Percentiles rank a stretch among this genome's conserved stretches.
Evolutionary conservation across 2,797 vertebrate species (phyloP).

Genomic region (Centroberyx gerrardi): DNA sequence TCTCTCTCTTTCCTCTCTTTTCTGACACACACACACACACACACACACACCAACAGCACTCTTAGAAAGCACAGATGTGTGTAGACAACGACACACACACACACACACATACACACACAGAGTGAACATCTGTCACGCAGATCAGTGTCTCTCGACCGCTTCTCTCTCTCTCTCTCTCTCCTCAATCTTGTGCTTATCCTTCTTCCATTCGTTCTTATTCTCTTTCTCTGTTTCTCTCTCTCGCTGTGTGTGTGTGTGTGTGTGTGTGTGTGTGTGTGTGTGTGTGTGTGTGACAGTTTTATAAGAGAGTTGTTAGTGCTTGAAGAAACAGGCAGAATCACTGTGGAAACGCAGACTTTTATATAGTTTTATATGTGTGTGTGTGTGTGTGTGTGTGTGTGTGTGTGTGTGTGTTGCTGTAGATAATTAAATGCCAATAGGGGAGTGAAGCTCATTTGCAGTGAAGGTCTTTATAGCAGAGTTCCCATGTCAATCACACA

Average conservation of each 20-base stretch:
- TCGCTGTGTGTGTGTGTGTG: neutral
- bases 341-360: constrained; percentile 56
- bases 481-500: constrained; percentile 63
- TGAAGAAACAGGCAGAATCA: constrained; percentile 47
- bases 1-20: neutral
- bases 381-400: constrained; percentile 25
- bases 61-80: constrained; percentile 45
- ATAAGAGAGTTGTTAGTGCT: constrained; percentile 33
- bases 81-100: constrained; percentile 22
- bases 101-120: constrained; percentile 2
- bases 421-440: constrained; percentile 71
- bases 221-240: neutral
- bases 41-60: constrained; percentile 24
- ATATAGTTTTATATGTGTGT: constrained; percentile 27
- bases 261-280: neutral
- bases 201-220: too few relatives aligned
- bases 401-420: constrained; percentile 36
- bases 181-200: too few relatives aligned
- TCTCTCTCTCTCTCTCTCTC: neutral
- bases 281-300: constrained; percentile 41
- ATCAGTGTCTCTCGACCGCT: neutral
- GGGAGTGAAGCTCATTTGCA: constrained; percentile 68
- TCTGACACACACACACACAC: constrained; percentile 35
- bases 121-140: constrained; percentile 38
- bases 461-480: constrained; percentile 68